Evolutionary conservation across 1,140 invertebrate genomes (phyloP).

Genomic region (Drosophila virilis): DNA sequence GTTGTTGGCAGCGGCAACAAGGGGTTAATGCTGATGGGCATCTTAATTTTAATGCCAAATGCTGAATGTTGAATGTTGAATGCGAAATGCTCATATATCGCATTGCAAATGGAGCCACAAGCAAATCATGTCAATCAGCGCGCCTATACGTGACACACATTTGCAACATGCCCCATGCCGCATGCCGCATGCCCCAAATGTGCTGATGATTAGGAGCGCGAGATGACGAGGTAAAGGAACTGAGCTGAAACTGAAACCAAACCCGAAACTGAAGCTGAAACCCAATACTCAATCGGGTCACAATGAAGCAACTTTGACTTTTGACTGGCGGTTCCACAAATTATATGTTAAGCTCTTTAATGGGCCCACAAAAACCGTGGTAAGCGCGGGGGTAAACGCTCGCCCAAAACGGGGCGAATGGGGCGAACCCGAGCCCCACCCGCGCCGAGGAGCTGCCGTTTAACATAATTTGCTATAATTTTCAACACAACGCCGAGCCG

Average conservation of each 20-base stretch:
- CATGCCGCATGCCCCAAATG: slow-evolving; percentile 5
- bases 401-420: slow-evolving; percentile 10
- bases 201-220: slow-evolving; percentile 11
- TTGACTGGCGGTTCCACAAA: slow-evolving; percentile 41
- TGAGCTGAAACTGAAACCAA: slow-evolving; percentile 7
- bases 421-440: slow-evolving; percentile 29
- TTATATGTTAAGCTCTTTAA: slow-evolving; percentile 63
- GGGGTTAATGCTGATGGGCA: slow-evolving; percentile 27
- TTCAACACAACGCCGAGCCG: slow-evolving; percentile 71
- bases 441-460: slow-evolving; percentile 67
- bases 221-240: not conserved
- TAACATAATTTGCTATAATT: slow-evolving; percentile 83
- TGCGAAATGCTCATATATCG: not conserved
- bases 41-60: slow-evolving; percentile 15
- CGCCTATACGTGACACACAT: slow-evolving; percentile 74
- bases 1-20: slow-evolving; percentile 9
- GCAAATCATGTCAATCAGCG: slow-evolving; percentile 73
- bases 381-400: slow-evolving; percentile 2
- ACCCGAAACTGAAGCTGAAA: slow-evolving; percentile 11
- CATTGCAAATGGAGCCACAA: slow-evolving; percentile 36
- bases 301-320: slow-evolving; percentile 45
- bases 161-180: slow-evolving; percentile 25
- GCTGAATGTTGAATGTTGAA: not conserved
- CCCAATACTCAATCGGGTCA: slow-evolving; percentile 21
- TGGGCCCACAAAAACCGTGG: slow-evolving; percentile 38